Percentiles rank a stretch among this genome's conserved stretches.
Conservation (phyloP, 2,113 vertebrate species). For the Hydropotes inermis region DNA sequence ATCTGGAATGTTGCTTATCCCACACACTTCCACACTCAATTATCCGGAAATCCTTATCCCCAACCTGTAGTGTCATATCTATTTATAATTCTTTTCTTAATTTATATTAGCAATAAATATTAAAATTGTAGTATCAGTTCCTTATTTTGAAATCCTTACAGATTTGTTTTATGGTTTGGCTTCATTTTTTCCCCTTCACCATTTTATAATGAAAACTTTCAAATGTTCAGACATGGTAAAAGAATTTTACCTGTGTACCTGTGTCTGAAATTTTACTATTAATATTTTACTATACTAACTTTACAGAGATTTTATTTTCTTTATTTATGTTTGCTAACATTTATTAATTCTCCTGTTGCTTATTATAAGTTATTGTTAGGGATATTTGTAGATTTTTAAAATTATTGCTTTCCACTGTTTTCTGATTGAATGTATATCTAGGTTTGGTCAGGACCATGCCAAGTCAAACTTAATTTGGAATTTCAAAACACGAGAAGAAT, state of each 20-base stretch:
- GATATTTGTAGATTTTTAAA: not conserved
- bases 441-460: conserved; percentile 96
- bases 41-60: not conserved
- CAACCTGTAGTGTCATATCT: not conserved
- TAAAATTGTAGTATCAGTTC: not conserved
- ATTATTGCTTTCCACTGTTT: conserved; percentile 16
- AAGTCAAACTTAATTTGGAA: conserved; percentile 98
- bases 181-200: not conserved
- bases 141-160: not conserved
- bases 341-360: not conserved
- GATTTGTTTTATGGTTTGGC: not conserved
- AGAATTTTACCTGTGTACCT: not conserved
- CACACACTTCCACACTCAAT: not conserved
- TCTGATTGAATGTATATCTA: conserved; percentile 66
- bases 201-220: not conserved
- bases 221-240: not conserved
- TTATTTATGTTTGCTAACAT: not conserved
- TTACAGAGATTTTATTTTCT: not conserved
- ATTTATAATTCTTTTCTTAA: conserved; percentile 14
- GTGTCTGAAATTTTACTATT: not conserved
- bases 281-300: not conserved
- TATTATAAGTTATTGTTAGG: not conserved
- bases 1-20: not conserved
- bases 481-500: conserved; percentile 97
- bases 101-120: conserved; percentile 1